phyloP scores from a whole-genome alignment of 2,888 invertebrate genomes.

The Lamellibrachia satsuma region DNA sequence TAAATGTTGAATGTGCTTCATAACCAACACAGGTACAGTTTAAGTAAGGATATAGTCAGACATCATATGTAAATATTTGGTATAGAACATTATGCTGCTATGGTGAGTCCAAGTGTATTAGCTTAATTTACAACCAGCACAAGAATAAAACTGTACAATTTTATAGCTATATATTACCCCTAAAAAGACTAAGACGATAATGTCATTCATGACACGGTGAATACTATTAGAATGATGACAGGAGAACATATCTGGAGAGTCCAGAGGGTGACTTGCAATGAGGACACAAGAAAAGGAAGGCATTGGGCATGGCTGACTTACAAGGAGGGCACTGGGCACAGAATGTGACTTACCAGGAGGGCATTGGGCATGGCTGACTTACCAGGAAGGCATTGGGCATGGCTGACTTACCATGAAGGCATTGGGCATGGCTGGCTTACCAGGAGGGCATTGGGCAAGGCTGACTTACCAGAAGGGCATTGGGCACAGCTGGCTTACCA shows the following conservation, averaged over 20 bases:
- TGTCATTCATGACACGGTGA: no score
- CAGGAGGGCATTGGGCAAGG: neutral
- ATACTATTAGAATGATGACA: no score
- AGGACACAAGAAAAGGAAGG: neutral
- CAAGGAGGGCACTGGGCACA: neutral
- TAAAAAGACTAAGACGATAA: no score
- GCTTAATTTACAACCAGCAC: no score
- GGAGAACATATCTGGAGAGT: neutral
- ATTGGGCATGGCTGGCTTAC: neutral
- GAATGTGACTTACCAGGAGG: neutral
- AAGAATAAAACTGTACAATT: no score
- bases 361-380: neutral
- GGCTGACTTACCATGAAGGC: neutral
- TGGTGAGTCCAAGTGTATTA: no score
- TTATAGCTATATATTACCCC: no score
- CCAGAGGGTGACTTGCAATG: neutral
- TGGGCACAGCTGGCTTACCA: neutral
- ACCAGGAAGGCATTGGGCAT: neutral
- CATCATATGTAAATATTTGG: no score
- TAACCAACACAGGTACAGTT: no score
- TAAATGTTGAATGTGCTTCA: no score
- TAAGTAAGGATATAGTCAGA: no score
- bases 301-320: neutral
- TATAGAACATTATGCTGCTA: no score
- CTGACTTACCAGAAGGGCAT: neutral